Evolutionary conservation across 2,888 invertebrate genomes (phyloP), one percentile per base, ranked within the genome.

Genomic region (Nemapogon koenigi): DNA sequence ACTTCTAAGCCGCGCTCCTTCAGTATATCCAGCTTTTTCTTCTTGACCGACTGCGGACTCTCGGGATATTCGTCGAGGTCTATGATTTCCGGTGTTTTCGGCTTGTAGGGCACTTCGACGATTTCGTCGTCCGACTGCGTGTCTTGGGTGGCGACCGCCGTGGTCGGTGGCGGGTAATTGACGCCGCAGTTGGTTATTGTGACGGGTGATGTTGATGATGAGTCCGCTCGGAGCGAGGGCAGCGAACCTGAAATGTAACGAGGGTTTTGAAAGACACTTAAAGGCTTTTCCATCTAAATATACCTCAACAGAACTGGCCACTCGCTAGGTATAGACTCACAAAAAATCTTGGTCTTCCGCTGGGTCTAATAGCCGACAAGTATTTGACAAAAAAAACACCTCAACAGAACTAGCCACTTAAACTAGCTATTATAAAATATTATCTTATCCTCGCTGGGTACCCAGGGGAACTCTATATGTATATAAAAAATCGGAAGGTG

Each of bases 1-100:
- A 90, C 89, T 55, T 90, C 89, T 3, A 90, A 64, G 0, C 90
- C 90, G 10, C 89, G 83, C 50, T 89, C 87, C 41, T 88, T 86
- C 26, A 90, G 69, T 29, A 90, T 89, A 47, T 90, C 90, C 4
- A 90, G 69, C 52, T 89, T 89, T 44, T 86, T 83, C 62, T 88
- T 88, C 45, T 88, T 82, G 10, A 71, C 53, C 0, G 61, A 56
- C 39, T 72, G 73, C 0, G 73, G 79, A 37, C 70, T 73, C 37
- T 79, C 79, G 0, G 78, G 79, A 47, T 80, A 80, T 27, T 78
- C 73, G 52, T 86, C 87, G 6, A 86, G 59, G 49, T 85, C 83
- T 38, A 85, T 85, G 11, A 84, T 82, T 55, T 87, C 87, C 7
- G 87, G 85, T 0, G 82, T 81, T 53, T 83, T 83, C 0, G 85